Percentiles rank a stretch among this genome's conserved stretches.
These are phyloP conservation scores for Polymixis lichenea DNA, from an alignment of 2,888 invertebrate species.

Conservation along the genomic window DNA sequence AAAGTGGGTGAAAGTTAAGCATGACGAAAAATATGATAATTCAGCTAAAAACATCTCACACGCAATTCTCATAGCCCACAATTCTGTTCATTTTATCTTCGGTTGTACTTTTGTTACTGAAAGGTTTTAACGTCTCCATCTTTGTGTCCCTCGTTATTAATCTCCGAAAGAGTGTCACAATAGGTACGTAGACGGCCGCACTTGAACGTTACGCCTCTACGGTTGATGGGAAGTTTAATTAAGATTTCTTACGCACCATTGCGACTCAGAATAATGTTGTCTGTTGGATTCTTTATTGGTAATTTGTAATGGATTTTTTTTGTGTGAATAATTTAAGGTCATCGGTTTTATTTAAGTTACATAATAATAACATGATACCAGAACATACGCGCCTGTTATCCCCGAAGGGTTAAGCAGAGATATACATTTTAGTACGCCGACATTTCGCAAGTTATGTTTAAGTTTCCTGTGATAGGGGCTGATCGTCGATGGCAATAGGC, in stretches of 20 bases:
- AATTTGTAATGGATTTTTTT: constrained; percentile 25
- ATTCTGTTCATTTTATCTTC: constrained; percentile 82
- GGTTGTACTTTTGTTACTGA: constrained; percentile 81
- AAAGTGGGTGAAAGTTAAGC: background rate
- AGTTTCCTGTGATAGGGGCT: no score
- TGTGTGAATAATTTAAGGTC: no score
- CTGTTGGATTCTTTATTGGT: constrained; percentile 37
- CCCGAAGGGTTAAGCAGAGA: no score
- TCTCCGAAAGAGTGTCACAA: constrained; percentile 84
- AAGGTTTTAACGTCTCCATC: constrained; percentile 85
- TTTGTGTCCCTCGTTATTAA: constrained; percentile 85
- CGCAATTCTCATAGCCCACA: constrained; percentile 69
- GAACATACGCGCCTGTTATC: no score
- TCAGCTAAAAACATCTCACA: constrained; percentile 2
- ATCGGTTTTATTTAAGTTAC: no score
- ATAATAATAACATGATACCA: no score
- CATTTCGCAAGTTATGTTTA: no score
- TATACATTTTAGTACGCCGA: no score
- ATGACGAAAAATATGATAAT: no score
- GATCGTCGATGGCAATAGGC: no score
- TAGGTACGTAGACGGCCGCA: constrained; percentile 74
- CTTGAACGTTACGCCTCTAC: constrained; percentile 76
- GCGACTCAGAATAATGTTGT: constrained; percentile 35
- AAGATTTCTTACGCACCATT: constrained; percentile 69
- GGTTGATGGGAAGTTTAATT: constrained; percentile 81